Conservation (phyloP, 2,888 invertebrate genomes). For the Acanthosepion pharaonis region DNA sequence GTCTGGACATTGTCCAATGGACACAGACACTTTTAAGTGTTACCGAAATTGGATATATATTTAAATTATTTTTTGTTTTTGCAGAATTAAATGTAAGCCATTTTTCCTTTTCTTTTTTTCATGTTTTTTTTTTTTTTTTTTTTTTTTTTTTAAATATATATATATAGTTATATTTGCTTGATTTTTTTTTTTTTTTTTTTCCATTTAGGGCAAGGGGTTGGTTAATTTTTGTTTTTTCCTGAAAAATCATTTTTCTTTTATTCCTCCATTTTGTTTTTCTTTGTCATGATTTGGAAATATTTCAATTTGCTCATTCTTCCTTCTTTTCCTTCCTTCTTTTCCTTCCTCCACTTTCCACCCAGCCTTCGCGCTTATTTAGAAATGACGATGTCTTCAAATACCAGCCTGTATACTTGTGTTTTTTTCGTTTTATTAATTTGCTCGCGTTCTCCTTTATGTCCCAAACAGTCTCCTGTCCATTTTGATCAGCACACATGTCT, state of each 20-base stretch:
- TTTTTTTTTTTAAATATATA: neutral
- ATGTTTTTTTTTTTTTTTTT: neutral
- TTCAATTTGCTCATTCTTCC: neutral
- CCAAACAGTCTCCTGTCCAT: constrained; percentile 13
- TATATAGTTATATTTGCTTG: too few relatives aligned
- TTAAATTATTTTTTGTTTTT: neutral
- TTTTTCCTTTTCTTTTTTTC: neutral
- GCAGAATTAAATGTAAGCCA: neutral
- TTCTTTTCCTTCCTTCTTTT: neutral
- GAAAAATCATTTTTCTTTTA: neutral
- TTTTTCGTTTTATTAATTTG: neutral
- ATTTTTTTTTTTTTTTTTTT: neutral
- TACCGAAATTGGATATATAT: neutral
- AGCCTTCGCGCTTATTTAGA: neutral
- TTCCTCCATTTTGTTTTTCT: constrained; percentile 17
- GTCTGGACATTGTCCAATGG: neutral
- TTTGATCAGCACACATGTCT: constrained; percentile 14
- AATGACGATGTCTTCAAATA: constrained; percentile 6
- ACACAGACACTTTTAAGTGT: neutral
- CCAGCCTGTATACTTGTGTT: neutral
- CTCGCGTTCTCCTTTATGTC: neutral
- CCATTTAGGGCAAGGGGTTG: neutral
- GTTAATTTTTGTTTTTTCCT: neutral
- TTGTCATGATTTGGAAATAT: neutral
- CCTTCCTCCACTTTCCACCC: neutral